Evolutionary conservation across 2,113 vertebrate species (phyloP).

Genomic region (Serilophus lunatus): DNA sequence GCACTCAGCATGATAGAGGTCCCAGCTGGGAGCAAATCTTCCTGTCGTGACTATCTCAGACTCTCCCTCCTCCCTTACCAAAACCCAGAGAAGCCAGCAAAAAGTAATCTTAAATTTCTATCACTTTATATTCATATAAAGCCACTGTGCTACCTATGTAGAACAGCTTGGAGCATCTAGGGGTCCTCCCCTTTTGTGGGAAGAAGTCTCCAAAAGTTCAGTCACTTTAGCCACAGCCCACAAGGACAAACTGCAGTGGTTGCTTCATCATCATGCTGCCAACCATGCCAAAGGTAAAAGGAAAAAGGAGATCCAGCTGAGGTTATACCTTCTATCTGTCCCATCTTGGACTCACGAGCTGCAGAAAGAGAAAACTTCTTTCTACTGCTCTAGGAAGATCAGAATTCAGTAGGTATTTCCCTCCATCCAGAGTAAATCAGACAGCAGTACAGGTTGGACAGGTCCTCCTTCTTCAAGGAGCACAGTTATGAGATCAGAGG

Average conservation of each 20-base stretch:
- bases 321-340: neutral
- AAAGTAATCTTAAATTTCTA: neutral
- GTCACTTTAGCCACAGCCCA: neutral
- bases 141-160: neutral
- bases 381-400: neutral
- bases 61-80: neutral
- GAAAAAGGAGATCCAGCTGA: neutral
- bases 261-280: neutral
- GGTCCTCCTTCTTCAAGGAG: neutral
- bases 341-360: neutral
- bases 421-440: neutral
- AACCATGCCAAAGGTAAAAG: neutral
- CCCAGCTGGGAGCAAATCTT: neutral
- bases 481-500: neutral
- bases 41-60: neutral
- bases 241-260: neutral
- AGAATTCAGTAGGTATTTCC: neutral
- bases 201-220: neutral
- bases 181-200: neutral
- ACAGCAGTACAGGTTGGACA: neutral
- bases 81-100: neutral
- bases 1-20: neutral
- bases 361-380: neutral
- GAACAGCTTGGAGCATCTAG: neutral
- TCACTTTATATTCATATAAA: neutral